phyloP scores from a whole-genome alignment of 2,888 invertebrate genomes.

The Drosophila demipolita region DNA sequence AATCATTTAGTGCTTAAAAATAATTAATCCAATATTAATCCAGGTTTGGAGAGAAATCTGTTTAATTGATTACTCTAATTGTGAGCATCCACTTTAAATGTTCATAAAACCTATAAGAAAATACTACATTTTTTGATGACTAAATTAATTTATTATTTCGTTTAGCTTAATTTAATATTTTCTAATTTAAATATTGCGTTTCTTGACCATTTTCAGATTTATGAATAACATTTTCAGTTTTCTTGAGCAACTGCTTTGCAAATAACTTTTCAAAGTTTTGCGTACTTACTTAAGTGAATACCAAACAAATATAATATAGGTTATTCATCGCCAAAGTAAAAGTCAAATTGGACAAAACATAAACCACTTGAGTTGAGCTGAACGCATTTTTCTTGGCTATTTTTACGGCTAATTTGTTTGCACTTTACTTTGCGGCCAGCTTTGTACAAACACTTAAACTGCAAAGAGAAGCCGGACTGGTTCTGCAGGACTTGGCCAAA shows the following conservation, averaged over 20 bases:
- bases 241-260: neutral
- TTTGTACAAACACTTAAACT: conserved; percentile 49
- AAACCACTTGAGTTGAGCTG: conserved; percentile 39
- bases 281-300: neutral
- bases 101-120: neutral
- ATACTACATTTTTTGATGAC: neutral
- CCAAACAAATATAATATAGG: neutral
- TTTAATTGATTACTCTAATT: conserved; percentile 18
- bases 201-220: neutral
- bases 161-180: neutral
- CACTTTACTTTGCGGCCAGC: conserved; percentile 57
- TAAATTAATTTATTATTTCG: neutral
- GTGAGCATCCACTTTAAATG: neutral
- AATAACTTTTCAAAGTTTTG: conserved; percentile 3
- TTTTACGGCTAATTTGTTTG: conserved; percentile 69
- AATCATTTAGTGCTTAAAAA: conserved; percentile 8
- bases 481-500: conserved; percentile 18
- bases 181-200: neutral
- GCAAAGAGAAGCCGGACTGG: neutral
- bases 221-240: neutral
- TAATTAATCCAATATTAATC: conserved; percentile 9
- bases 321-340: conserved; percentile 12
- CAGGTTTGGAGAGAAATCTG: conserved; percentile 3
- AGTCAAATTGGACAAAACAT: conserved; percentile 31
- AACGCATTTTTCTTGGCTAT: conserved; percentile 52